Conservation (phyloP, 2,113 vertebrate species). For the Dipodomys spectabilis region DNA sequence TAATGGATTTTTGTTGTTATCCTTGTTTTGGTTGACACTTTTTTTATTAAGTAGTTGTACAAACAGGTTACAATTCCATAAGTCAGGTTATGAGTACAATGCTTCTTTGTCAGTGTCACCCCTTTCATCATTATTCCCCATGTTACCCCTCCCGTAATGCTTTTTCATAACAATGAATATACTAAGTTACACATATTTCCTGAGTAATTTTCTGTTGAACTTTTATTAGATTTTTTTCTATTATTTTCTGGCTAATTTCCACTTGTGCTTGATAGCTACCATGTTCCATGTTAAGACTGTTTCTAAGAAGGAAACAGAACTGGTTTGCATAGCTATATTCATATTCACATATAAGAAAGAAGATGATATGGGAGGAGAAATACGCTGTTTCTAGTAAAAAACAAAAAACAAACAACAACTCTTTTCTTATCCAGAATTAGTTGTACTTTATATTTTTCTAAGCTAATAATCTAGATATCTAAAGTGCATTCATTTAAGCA, state of each 20-base stretch:
- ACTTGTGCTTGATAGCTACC: not conserved
- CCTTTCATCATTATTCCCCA: too few species aligned
- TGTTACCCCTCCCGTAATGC: too few species aligned
- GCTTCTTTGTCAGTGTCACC: too few species aligned
- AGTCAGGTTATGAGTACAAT: too few species aligned
- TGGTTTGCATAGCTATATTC: not conserved
- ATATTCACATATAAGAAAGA: not conserved
- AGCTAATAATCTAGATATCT: conserved; percentile 62
- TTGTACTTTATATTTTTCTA: conserved; percentile 50
- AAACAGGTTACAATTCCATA: too few species aligned
- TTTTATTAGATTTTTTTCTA: not conserved
- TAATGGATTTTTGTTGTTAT: conserved; percentile 1
- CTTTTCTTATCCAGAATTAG: conserved; percentile 42
- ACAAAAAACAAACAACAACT: not conserved
- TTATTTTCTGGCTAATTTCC: conserved; percentile 53
- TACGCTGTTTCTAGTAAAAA: conserved; percentile 25
- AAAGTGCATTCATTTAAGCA: conserved; percentile 44
- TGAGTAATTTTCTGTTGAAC: conserved; percentile 42
- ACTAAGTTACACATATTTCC: not conserved
- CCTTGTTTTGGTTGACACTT: too few species aligned
- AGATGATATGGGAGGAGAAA: conserved; percentile 47
- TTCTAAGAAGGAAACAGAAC: conserved; percentile 54
- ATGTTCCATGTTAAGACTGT: conserved; percentile 31
- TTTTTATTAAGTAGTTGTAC: too few species aligned
- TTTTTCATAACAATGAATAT: not conserved